Evolutionary conservation across 2,797 vertebrate genomes (phyloP).

Genomic region (Pachyuromys duprasi): DNA sequence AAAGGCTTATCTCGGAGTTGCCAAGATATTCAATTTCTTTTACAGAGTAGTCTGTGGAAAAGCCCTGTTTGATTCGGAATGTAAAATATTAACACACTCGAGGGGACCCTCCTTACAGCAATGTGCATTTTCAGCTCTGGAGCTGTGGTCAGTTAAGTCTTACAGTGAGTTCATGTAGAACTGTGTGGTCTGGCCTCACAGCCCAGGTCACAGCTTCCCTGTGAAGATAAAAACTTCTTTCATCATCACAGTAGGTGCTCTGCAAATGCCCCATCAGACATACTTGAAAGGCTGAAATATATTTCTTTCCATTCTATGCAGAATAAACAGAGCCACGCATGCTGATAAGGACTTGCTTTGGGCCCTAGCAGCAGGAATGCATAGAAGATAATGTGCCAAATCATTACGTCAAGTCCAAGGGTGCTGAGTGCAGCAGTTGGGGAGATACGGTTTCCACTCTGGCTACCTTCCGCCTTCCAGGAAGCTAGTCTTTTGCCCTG

Average conservation of each 20-base stretch:
- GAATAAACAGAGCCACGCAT: not conserved
- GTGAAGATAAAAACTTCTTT: constrained; percentile 41
- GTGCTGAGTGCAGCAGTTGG: not conserved
- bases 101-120: not conserved
- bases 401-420: not conserved
- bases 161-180: not conserved
- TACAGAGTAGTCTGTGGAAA: not conserved
- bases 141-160: not conserved
- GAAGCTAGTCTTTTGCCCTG: not conserved
- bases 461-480: not conserved
- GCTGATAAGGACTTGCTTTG: not conserved
- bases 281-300: constrained; percentile 28
- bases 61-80: constrained; percentile 49
- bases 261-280: not conserved
- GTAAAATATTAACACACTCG: not conserved
- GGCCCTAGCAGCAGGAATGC: not conserved
- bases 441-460: not conserved
- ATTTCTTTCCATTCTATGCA: not conserved
- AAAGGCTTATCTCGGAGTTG: not conserved
- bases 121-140: not conserved
- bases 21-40: constrained; percentile 40
- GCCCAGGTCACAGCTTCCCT: constrained; percentile 8
- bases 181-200: constrained; percentile 37
- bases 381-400: not conserved
- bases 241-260: constrained; percentile 29